Evolutionary conservation across 2,888 invertebrate species (phyloP).

Genomic region (Lumbricus terrestris): DNA sequence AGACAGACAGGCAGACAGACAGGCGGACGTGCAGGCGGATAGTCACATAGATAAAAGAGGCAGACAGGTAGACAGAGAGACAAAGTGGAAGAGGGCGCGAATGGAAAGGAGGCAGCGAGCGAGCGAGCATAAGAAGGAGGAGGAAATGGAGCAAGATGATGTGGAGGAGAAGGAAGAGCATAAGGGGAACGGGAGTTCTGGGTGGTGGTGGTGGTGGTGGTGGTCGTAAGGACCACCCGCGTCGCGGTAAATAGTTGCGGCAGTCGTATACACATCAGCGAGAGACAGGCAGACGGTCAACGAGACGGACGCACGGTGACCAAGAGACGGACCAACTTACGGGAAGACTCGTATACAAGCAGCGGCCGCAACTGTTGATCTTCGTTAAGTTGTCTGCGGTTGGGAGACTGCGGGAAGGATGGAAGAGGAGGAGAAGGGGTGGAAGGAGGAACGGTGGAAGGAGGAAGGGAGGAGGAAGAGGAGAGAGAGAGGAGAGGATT

Average conservation of each 20-base stretch:
- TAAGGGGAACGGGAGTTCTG: not conserved
- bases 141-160: not conserved
- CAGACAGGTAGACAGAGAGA: too few relatives aligned
- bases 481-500: not conserved
- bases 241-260: constrained; percentile 8
- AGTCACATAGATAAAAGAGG: too few relatives aligned
- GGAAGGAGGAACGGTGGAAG: not conserved
- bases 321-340: not conserved
- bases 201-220: not conserved
- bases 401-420: not conserved
- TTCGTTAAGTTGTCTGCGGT: not conserved
- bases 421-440: not conserved
- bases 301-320: not conserved
- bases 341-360: not conserved
- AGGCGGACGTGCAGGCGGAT: too few relatives aligned
- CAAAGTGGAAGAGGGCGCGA: not conserved
- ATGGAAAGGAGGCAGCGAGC: not conserved
- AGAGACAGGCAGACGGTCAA: not conserved
- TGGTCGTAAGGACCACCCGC: constrained; percentile 8
- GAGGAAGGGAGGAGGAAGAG: not conserved
- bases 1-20: not conserved
- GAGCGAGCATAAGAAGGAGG: too few relatives aligned
- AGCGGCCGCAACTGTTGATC: not conserved
- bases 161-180: not conserved
- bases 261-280: not conserved